A percentile compares a stretch with the other conserved stretches of the same genome.
Conservation (phyloP, 1,140 invertebrate species). For the Nasonia vitripennis region DNA sequence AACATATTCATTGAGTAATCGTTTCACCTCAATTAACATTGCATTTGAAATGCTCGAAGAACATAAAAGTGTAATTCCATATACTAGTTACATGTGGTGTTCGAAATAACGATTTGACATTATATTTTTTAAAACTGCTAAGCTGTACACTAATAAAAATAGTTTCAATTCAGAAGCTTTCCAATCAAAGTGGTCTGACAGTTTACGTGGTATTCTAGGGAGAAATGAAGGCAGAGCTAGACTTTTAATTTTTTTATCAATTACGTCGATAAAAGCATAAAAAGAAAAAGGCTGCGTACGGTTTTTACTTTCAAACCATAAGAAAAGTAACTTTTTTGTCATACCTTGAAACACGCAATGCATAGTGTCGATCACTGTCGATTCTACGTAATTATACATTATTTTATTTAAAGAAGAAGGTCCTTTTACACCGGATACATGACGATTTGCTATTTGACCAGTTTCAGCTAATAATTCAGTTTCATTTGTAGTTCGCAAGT, state of each 20-base stretch:
- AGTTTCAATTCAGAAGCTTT: slow-evolving; percentile 33
- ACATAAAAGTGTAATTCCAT: slow-evolving; percentile 49
- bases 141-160: slow-evolving; percentile 42
- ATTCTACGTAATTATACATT: too few relatives aligned
- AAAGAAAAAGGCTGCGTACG: slow-evolving; percentile 8
- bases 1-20: slow-evolving; percentile 49
- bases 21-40: neutral
- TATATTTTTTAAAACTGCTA: slow-evolving; percentile 47
- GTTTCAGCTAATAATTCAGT: slow-evolving; percentile 29
- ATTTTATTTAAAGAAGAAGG: slow-evolving; percentile 19
- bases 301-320: neutral
- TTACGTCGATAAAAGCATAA: neutral
- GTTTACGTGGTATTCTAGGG: slow-evolving; percentile 6
- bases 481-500: slow-evolving; percentile 50
- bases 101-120: slow-evolving; percentile 49
- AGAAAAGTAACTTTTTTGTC: too few relatives aligned
- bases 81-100: slow-evolving; percentile 53
- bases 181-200: slow-evolving; percentile 43
- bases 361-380: too few relatives aligned
- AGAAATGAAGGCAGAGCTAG: slow-evolving; percentile 45
- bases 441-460: neutral
- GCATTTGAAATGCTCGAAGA: slow-evolving; percentile 35
- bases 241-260: neutral
- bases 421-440: slow-evolving; percentile 54
- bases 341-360: too few relatives aligned